Base-by-base conservation (phyloP, 2,888 invertebrate genomes). In the Nematopogon swammerdamellus region DNA sequence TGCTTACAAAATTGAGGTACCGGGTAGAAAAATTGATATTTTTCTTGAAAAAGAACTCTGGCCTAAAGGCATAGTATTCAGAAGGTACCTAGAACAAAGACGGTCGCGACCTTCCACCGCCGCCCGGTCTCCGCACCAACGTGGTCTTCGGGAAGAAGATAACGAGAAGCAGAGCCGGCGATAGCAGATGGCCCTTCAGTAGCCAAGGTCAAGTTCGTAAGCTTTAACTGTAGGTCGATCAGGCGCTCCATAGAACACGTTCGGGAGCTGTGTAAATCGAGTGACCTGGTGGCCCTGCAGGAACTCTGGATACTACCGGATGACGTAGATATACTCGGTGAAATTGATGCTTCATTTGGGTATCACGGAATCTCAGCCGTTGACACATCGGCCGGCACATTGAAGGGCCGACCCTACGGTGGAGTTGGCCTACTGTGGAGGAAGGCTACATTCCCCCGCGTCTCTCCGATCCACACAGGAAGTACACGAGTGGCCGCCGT, bases 341-440 rank as follows among this genome's bases (percentile, higher is more conserved):
- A 44, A 2, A 49, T 61, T 6, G 44, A 58, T 46, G 25, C 49
- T 8, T 49, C 54, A 3, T 62, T 59, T 44, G 51, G 44, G 0
- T 57, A 45, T 42, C 53, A 54, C 0, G 59, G 58, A 1, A 55
- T 48, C 11, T 60, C 60, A 0, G 54, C 59, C 0, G 55, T 62
- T 6, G 59, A 59, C 36, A 58, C 58, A 1, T 51, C 56, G 1
- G 42, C 50, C 4, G 58, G 56, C 0, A 16, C 58, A 1, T 49
- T 60, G 1, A 47, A 54, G 2, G 59, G 58, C 1, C 49, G 59
- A 14, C 57, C 57, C 1, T 52, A 53, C 44, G 58, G 58, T 5
- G 58, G 58, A 3, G 56, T 56, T 2, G 59, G 58, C 1, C 3
- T 60, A 1, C 20, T 61, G 4, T 59, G 59, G 60, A 48, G 57